Evolutionary conservation across 2,797 vertebrate species (phyloP).

Genomic region (Astyanax mexicanus): DNA sequence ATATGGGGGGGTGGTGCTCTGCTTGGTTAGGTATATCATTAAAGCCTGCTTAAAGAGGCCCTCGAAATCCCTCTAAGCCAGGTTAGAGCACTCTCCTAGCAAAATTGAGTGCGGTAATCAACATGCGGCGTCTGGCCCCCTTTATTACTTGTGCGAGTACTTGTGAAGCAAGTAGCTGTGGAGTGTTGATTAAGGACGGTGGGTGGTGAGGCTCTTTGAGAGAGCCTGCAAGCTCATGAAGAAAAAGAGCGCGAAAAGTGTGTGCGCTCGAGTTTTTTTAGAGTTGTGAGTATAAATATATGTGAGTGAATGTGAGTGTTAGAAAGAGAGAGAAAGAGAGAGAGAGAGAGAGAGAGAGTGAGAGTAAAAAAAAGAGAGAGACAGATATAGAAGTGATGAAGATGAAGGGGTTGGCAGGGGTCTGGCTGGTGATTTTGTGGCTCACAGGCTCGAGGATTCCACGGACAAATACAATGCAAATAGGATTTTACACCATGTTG

Average conservation of each 20-base stretch:
- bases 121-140: slow-evolving; percentile 22
- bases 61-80: slow-evolving; percentile 44
- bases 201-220: slow-evolving; percentile 49
- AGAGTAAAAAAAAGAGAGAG: background rate
- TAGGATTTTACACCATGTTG: slow-evolving; percentile 68
- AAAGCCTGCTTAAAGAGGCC: slow-evolving; percentile 36
- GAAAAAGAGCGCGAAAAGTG: slow-evolving; percentile 18
- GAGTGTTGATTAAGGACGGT: slow-evolving; percentile 58
- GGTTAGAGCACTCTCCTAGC: slow-evolving; percentile 29
- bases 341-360: background rate
- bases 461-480: slow-evolving; percentile 67
- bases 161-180: slow-evolving; percentile 46
- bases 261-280: slow-evolving; percentile 9
- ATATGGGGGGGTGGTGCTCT: slow-evolving; percentile 18
- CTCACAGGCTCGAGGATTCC: slow-evolving; percentile 53
- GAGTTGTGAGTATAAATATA: too few relatives aligned
- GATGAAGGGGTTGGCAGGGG: slow-evolving; percentile 51
- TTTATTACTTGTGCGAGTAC: slow-evolving; percentile 54
- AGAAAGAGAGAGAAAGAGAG: background rate
- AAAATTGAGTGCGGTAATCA: slow-evolving; percentile 41
- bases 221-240: slow-evolving; percentile 35
- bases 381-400: slow-evolving; percentile 41
- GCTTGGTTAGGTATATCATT: slow-evolving; percentile 45
- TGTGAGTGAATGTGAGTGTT: slow-evolving; percentile 24
- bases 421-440: slow-evolving; percentile 47